Evolutionary conservation across 2,113 vertebrate genomes (phyloP), one percentile per base, ranked within the genome.

Genomic region (Cynoglossus semilaevis): DNA sequence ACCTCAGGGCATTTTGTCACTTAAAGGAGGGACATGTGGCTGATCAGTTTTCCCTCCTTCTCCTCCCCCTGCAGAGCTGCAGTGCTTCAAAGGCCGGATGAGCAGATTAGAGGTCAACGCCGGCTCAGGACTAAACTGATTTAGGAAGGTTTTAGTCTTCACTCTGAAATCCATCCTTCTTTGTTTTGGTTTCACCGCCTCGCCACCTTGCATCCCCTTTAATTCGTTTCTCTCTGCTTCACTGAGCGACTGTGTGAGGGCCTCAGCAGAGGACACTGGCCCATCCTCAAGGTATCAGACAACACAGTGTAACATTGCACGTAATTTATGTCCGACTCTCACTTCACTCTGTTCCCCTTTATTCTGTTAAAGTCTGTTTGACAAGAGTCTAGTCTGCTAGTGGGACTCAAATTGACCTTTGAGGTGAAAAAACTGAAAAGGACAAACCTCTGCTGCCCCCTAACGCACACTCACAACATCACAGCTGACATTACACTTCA

Each of bases 1-100:
- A 49, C 85, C 82, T 68, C 63, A 1, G 81, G 82, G 66, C 69
- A 74, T 76, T 76, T 76, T 70, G 80, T 77, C 82, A 83, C 85
- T 85, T 82, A 81, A 54, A 64, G 55, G 74, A 67, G 37, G 51
- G 67, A 60, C 60, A 54, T 72, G 57, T 63, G 63, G 52, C 50
- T 15, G 51, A 76, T 76, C 64, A 1, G 63, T 75, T 70, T 70
- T 64, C 79, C 59, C 59, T 59, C 74, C 59, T 71, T 73, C 41
- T 41, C 55, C 72, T 51, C 64, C 77, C 47, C 67, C 64, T 2
- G 22, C 9, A 1, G 57, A 73, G 53, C 64, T 79, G 51, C 67
- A 67, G 14, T 8, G 22, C 73, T 78, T 85, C 79, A 86, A 79
- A 84, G 82, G 67, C 61, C 58, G 59, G 83, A 65, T 82, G 76